Base-by-base conservation (phyloP, 1,140 invertebrate species). In the Drosophila obscura region DNA sequence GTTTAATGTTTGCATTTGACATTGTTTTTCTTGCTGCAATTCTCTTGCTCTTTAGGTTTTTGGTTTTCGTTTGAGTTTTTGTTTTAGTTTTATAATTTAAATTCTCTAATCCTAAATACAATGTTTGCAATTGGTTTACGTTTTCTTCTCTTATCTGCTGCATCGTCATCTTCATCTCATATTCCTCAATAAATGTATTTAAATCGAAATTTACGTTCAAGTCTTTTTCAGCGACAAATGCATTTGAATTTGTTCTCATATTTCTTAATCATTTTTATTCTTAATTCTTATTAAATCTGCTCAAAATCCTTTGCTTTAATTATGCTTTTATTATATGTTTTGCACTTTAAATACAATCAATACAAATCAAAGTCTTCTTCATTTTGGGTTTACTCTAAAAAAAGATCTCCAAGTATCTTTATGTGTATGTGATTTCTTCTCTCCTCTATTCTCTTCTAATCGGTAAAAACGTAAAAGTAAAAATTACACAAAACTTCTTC, bases 211-310 rank as follows among this genome's bases (percentile, higher is more conserved):
- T 82, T 90, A 76, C 73, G 74, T 80, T 90, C 87, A 90, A 90
- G 87, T 90, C 87, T 90, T 90, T 78, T 90, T 90, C 87, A 90
- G 87, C 87, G 81, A 90, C 87, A 90, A 90, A 90, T 90, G 87
- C 87, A 90, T 90, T 90, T 82, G 83, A 84, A 84, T 84, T 84
- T 84, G 81, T 85, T 84, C 81, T 85, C 81, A 79, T 69, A 69
- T 69, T 69, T 77, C 73, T 76, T 67, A 79, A 79, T 79, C 46
- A 45, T 58, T 55, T 67, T 77, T 52, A 60, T 62, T 4, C 71
- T 62, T 79, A 78, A 59, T 67, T 71, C 76, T 73, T 79, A 83
- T 87, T 82, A 71, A 87, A 88, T 88, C 69, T 88, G 64, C 73
- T 88, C 83, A 87, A 85, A 85, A 85, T 87, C 83, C 83, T 77